A percentile compares a stretch with the other conserved stretches of the same genome.
Conservation (phyloP, 2,888 invertebrate species). For the Zhuqinia jingwanae region DNA sequence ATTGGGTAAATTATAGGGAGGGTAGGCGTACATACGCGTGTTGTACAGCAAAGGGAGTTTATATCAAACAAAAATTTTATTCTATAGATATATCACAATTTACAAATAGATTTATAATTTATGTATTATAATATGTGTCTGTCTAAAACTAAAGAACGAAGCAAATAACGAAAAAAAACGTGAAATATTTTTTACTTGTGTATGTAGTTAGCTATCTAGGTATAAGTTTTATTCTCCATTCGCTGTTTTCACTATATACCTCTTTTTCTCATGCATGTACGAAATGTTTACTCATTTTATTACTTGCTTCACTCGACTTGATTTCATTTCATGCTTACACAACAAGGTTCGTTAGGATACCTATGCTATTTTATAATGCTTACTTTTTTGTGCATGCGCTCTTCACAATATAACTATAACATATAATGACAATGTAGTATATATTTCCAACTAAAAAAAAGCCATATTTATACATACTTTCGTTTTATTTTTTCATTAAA, state of each 20-base stretch:
- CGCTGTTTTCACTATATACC: too few species aligned
- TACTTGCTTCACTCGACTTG: neutral
- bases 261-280: neutral
- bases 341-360: neutral
- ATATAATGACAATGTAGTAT: neutral
- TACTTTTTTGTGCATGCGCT: too few species aligned
- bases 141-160: too few species aligned
- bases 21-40: neutral
- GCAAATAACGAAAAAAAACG: too few species aligned
- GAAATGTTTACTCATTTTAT: constrained; percentile 14
- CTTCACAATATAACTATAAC: too few species aligned
- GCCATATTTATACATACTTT: too few species aligned
- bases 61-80: neutral
- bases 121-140: neutral
- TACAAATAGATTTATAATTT: neutral
- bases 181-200: too few species aligned
- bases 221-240: too few species aligned
- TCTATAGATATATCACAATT: neutral
- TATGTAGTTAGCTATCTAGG: too few species aligned
- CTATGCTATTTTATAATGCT: neutral
- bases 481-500: too few species aligned
- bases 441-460: too few species aligned
- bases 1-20: neutral
- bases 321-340: neutral
- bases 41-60: too few species aligned